phyloP scores from a whole-genome alignment of 2,113 vertebrate genomes.

The Lates calcarifer region DNA sequence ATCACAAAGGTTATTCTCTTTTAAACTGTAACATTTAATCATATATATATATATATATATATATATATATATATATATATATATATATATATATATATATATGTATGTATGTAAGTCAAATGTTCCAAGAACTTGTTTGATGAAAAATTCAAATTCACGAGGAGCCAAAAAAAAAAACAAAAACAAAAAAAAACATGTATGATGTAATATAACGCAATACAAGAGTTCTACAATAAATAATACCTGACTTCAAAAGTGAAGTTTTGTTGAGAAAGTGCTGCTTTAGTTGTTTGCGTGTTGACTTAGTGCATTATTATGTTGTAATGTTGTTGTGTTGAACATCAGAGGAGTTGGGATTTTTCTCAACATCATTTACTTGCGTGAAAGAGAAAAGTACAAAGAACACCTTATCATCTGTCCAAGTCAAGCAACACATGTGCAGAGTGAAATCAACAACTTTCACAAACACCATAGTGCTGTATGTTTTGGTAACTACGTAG shows the following conservation, averaged over 20 bases:
- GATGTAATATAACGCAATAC: slow-evolving; percentile 26
- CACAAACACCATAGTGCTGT: neutral
- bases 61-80: too few species aligned
- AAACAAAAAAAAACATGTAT: slow-evolving; percentile 19
- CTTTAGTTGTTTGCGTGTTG: neutral
- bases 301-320: neutral
- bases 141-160: slow-evolving; percentile 16
- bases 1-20: neutral
- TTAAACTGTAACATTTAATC: slow-evolving; percentile 1
- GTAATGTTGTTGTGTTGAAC: too few species aligned
- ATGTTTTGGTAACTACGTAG: neutral
- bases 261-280: neutral
- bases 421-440: neutral
- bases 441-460: neutral
- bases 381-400: neutral
- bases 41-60: too few species aligned
- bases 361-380: too few species aligned
- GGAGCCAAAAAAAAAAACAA: slow-evolving; percentile 9
- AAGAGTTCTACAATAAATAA: neutral
- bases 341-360: too few species aligned
- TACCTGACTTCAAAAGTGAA: neutral
- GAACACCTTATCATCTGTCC: neutral
- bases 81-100: too few species aligned
- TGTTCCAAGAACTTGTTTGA: neutral
- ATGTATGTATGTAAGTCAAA: too few species aligned